Percentiles rank a stretch among this genome's conserved stretches.
These are phyloP conservation scores for Piaya cayana DNA, from an alignment of 2,113 vertebrate genomes.

Conservation along the genomic window DNA sequence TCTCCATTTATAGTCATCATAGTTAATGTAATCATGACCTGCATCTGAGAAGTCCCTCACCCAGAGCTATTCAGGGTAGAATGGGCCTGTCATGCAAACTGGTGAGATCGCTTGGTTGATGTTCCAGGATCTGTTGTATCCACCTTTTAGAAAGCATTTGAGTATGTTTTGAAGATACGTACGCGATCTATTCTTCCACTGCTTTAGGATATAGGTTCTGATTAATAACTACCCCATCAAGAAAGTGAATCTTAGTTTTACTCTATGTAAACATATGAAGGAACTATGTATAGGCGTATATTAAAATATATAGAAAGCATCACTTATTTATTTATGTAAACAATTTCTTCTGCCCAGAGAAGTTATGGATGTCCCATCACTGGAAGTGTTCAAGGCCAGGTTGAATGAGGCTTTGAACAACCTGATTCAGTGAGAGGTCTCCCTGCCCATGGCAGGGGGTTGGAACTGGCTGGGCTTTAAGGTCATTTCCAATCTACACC, in stretches of 20 bases:
- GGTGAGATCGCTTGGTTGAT: background rate
- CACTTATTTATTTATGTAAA: background rate
- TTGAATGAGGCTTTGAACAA: too few relatives aligned
- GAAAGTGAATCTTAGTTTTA: background rate
- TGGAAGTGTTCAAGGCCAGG: too few relatives aligned
- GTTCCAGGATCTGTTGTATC: background rate
- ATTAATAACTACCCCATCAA: background rate
- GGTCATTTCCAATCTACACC: too few relatives aligned
- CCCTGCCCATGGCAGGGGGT: too few relatives aligned
- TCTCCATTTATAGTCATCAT: too few relatives aligned
- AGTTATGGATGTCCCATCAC: too few relatives aligned
- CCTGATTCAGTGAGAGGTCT: too few relatives aligned
- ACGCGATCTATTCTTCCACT: background rate
- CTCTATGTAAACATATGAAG: background rate
- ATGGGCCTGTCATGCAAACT: background rate
- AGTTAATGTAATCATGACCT: background rate
- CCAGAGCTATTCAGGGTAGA: background rate
- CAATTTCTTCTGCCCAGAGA: too few relatives aligned
- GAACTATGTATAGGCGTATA: too few relatives aligned
- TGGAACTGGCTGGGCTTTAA: too few relatives aligned
- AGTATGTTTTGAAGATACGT: background rate
- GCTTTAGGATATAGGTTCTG: background rate
- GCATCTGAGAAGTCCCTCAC: background rate
- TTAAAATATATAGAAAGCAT: background rate
- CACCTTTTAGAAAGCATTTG: background rate